A percentile compares a stretch with the other conserved stretches of the same genome.
Conservation (phyloP, 2,888 invertebrate species). For the Cryptocephalus moraei region DNA sequence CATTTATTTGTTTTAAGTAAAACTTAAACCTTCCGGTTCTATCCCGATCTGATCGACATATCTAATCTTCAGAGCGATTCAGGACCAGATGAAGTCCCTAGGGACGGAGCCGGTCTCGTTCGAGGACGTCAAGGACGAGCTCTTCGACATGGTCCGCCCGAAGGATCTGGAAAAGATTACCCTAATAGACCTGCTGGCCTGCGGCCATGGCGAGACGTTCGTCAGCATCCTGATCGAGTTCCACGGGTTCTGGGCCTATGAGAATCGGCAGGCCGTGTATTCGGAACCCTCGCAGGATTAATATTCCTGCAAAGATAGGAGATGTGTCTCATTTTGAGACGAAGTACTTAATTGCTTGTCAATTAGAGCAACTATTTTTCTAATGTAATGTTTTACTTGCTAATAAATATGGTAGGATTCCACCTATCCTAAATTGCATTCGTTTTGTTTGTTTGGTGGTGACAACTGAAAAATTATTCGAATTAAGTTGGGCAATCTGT, state of each 20-base stretch:
- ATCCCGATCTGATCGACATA: too few relatives aligned
- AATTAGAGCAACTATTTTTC: too few relatives aligned
- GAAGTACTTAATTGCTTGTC: too few relatives aligned
- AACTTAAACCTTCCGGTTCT: not conserved
- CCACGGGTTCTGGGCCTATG: conserved; percentile 95
- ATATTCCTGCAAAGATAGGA: too few relatives aligned
- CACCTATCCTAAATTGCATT: too few relatives aligned
- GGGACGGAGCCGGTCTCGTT: conserved; percentile 86
- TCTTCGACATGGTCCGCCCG: conserved; percentile 96
- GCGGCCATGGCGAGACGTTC: conserved; percentile 89
- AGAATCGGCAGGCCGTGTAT: conserved; percentile 77
- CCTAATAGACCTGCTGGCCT: conserved; percentile 69
- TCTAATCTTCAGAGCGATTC: conserved; percentile 58
- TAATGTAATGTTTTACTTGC: too few relatives aligned
- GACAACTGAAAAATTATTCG: too few relatives aligned
- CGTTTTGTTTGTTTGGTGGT: too few relatives aligned
- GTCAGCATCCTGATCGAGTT: conserved; percentile 90
- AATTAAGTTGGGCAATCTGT: too few relatives aligned
- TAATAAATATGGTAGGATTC: too few relatives aligned
- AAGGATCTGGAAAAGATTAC: conserved; percentile 75
- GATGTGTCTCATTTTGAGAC: too few relatives aligned
- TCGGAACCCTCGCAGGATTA: conserved; percentile 41
- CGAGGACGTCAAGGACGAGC: conserved; percentile 92
- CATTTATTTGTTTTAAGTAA: too few relatives aligned
- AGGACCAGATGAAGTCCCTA: conserved; percentile 79